phyloP scores from a whole-genome alignment of 2,797 vertebrate species.

The Sebastolobus altivelis region DNA sequence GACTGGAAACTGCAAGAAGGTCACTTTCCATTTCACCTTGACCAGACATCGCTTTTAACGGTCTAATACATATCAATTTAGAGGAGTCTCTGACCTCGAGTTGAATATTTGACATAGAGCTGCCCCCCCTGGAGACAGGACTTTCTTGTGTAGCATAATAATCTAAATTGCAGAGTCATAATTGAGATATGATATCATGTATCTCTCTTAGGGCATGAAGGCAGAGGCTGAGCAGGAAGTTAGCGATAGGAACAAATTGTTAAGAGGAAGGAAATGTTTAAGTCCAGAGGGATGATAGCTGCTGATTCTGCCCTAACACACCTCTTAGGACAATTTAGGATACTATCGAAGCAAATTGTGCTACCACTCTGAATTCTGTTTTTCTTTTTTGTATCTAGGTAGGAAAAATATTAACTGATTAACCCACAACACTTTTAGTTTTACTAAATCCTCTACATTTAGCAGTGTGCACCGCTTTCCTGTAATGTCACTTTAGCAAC shows the following conservation, averaged over 20 bases:
- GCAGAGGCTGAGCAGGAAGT: constrained; percentile 81
- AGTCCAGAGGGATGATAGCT: constrained; percentile 78
- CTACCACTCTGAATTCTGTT: neutral
- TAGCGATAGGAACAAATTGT: constrained; percentile 83
- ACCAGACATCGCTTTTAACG: constrained; percentile 30
- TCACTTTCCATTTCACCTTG: constrained; percentile 55
- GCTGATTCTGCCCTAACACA: constrained; percentile 70
- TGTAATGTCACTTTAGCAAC: neutral
- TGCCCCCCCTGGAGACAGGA: constrained; percentile 32
- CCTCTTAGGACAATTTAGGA: constrained; percentile 66
- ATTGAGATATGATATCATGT: constrained; percentile 79
- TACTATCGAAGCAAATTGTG: constrained; percentile 34
- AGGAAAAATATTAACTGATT: neutral
- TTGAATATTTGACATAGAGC: constrained; percentile 42
- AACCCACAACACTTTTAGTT: neutral
- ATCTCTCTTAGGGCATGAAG: constrained; percentile 71
- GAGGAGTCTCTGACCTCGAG: constrained; percentile 37
- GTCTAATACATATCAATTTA: constrained; percentile 25
- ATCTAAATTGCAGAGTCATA: constrained; percentile 79
- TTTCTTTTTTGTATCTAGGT: neutral
- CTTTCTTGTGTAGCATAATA: constrained; percentile 59
- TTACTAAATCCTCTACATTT: constrained; percentile 3
- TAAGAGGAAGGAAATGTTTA: constrained; percentile 88
- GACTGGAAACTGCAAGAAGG: constrained; percentile 56
- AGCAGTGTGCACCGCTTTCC: neutral